Percentiles rank a stretch among this genome's conserved stretches.
phyloP scores from a whole-genome alignment of 2,797 vertebrate genomes.

The Premnoplex brunnescens region DNA sequence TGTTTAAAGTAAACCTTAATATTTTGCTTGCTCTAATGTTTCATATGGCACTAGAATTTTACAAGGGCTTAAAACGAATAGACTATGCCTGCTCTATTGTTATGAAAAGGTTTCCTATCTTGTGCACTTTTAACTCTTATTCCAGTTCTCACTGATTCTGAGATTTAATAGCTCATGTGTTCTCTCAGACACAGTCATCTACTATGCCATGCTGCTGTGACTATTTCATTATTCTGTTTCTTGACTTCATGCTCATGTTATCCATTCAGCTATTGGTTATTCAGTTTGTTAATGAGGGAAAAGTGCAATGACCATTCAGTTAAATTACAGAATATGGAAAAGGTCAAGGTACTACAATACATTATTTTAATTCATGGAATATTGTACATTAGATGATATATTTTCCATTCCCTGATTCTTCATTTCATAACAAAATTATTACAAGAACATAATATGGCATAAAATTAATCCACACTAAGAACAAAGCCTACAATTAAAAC shows the following conservation, averaged over 20 bases:
- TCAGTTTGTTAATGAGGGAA: constrained; percentile 58
- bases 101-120: background rate
- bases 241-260: constrained; percentile 54
- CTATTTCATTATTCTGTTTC: constrained; percentile 62
- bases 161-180: constrained; percentile 14
- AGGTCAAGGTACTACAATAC: constrained; percentile 49
- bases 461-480: constrained; percentile 56
- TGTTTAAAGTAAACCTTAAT: constrained; percentile 53
- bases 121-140: background rate
- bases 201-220: background rate
- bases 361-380: constrained; percentile 47
- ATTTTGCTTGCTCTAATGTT: constrained; percentile 26
- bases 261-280: constrained; percentile 51
- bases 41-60: constrained; percentile 40
- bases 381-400: background rate
- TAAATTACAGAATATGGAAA: constrained; percentile 61
- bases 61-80: background rate
- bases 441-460: constrained; percentile 37
- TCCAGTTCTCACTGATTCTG: background rate
- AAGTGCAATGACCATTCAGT: constrained; percentile 52
- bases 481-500: constrained; percentile 57
- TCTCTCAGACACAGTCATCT: constrained; percentile 24
- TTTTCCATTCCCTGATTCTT: constrained; percentile 5
- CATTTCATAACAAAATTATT: constrained; percentile 50
- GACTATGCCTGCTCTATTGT: background rate